These are phyloP conservation scores for Triplophysa tibetana DNA, from an alignment of 2,113 vertebrate genomes.

Conservation along the genomic window DNA sequence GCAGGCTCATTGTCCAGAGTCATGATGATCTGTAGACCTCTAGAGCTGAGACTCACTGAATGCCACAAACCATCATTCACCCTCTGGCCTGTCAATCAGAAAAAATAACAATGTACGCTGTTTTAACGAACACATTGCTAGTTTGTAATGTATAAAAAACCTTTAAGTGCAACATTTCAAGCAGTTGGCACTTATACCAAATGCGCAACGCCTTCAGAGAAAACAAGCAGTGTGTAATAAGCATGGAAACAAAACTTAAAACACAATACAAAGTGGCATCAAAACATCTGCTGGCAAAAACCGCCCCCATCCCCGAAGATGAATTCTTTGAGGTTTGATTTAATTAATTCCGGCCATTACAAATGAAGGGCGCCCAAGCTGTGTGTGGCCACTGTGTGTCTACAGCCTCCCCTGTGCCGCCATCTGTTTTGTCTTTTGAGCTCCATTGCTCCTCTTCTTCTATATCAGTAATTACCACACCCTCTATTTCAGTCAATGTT, in stretches of 20 bases:
- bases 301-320: not conserved
- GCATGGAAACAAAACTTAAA: not conserved
- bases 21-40: slow-evolving; percentile 81
- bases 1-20: slow-evolving; percentile 81
- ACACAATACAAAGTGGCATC: slow-evolving; percentile 26
- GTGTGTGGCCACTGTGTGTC: slow-evolving; percentile 54
- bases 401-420: slow-evolving; percentile 62
- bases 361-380: slow-evolving; percentile 59
- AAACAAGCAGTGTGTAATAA: slow-evolving; percentile 1
- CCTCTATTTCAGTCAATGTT: slow-evolving; percentile 26
- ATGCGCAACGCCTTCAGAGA: not conserved
- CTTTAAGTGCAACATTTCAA: not conserved
- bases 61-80: slow-evolving; percentile 95
- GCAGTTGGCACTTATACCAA: not conserved
- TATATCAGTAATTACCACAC: slow-evolving; percentile 48
- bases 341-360: slow-evolving; percentile 54
- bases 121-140: not conserved
- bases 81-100: slow-evolving; percentile 72
- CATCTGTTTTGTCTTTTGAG: slow-evolving; percentile 56
- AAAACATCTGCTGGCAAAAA: slow-evolving; percentile 20
- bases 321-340: slow-evolving; percentile 51
- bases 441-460: slow-evolving; percentile 50
- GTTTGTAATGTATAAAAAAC: not conserved
- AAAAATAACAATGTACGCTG: not conserved
- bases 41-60: slow-evolving; percentile 81